phyloP scores from a whole-genome alignment of 2,888 invertebrate species.

The Caenorhabditis doughertyi region DNA sequence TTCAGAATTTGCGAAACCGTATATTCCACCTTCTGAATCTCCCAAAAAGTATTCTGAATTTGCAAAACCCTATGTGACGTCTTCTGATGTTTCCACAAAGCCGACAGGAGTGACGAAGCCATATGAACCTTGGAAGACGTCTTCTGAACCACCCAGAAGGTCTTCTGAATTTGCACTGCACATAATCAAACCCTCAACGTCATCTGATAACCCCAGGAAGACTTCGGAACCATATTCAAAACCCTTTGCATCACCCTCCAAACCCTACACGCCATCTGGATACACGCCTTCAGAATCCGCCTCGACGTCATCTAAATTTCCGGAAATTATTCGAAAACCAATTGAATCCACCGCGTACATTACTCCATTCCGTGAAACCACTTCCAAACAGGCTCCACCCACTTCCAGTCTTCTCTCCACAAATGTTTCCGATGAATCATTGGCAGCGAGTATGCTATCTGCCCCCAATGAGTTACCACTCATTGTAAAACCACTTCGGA shows the following conservation, averaged over 20 bases:
- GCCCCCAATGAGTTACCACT: slow-evolving; percentile 57
- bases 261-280: slow-evolving; percentile 6
- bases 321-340: slow-evolving; percentile 45
- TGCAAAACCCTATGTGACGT: no score
- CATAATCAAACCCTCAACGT: no score
- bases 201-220: no score
- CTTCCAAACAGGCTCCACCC: slow-evolving; percentile 36
- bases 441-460: slow-evolving; percentile 48
- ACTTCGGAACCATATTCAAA: neutral
- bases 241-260: neutral
- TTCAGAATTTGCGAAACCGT: neutral
- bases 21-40: no score
- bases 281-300: slow-evolving; percentile 2
- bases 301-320: slow-evolving; percentile 32
- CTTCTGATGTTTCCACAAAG: no score
- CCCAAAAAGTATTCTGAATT: no score
- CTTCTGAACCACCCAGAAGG: no score
- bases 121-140: no score
- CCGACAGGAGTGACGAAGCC: no score
- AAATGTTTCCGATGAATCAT: slow-evolving; percentile 58
- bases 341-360: slow-evolving; percentile 5
- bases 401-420: slow-evolving; percentile 47
- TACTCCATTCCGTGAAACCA: slow-evolving; percentile 11
- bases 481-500: slow-evolving; percentile 73
- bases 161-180: no score